Percentiles rank a stretch among this genome's conserved stretches.
Conservation (phyloP, 2,113 vertebrate species). For the Gopherus flavomarginatus region DNA sequence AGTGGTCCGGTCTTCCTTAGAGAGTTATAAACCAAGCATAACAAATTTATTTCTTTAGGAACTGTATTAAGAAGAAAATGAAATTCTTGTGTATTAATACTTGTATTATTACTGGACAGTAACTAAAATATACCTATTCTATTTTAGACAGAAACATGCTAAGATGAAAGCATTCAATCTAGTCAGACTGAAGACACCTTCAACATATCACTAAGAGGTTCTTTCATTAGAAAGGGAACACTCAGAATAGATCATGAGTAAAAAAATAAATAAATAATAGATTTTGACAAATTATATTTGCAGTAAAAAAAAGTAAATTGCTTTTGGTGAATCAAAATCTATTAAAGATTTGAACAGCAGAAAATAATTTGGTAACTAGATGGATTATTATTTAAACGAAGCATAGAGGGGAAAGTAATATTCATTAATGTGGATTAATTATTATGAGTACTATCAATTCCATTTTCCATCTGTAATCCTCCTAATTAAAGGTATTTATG, state of each 20-base stretch:
- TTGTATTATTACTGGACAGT: not conserved
- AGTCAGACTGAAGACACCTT: not conserved
- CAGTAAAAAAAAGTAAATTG: not conserved
- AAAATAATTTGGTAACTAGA: not conserved
- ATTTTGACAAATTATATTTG: not conserved
- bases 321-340: not conserved
- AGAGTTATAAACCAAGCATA: not conserved
- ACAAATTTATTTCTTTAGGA: not conserved
- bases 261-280: not conserved
- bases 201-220: not conserved
- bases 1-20: not conserved
- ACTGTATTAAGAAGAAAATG: not conserved
- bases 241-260: not conserved
- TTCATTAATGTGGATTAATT: not conserved
- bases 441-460: slow-evolving; percentile 32
- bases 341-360: slow-evolving; percentile 7
- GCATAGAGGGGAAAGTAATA: not conserved
- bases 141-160: not conserved
- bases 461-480: slow-evolving; percentile 8
- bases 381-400: slow-evolving; percentile 19
- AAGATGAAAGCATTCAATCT: not conserved
- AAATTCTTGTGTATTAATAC: not conserved
- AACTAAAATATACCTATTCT: not conserved
- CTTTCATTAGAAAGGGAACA: not conserved
- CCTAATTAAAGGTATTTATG: slow-evolving; percentile 6